Evolutionary conservation across 2,113 vertebrate species (phyloP).

Genomic region (Capreolus pygargus): DNA sequence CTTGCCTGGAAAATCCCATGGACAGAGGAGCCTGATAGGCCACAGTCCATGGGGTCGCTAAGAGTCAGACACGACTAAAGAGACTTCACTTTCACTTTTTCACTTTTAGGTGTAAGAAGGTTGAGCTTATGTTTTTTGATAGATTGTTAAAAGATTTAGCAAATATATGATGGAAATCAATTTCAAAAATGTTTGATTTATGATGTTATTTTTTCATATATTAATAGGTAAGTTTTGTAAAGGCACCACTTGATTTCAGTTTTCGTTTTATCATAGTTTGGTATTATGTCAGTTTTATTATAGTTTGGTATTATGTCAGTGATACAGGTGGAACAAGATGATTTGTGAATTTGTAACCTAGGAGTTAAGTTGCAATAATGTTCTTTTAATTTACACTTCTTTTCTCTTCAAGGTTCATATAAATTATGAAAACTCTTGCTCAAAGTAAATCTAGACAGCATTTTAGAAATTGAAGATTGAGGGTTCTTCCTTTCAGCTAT

Average conservation of each 20-base stretch:
- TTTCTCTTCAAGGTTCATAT: not conserved
- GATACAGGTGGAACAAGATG: not conserved
- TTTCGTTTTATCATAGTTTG: constrained; percentile 28
- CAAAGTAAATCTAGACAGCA: constrained; percentile 8
- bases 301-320: constrained; percentile 5
- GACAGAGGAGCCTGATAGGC: not conserved
- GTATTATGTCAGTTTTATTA: not conserved
- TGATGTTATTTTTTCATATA: not conserved
- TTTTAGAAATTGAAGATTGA: constrained; percentile 48
- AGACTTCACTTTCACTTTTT: not conserved
- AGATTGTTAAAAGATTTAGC: constrained; percentile 32
- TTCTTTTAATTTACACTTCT: constrained; percentile 41
- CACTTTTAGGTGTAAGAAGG: constrained; percentile 3
- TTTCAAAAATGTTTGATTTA: constrained; percentile 43
- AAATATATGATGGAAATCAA: not conserved
- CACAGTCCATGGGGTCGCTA: not conserved
- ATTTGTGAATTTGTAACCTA: constrained; percentile 24
- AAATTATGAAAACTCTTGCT: constrained; percentile 32
- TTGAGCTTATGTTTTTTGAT: not conserved
- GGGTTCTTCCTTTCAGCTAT: constrained; percentile 44
- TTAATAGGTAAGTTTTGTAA: constrained; percentile 41
- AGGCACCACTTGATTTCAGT: constrained; percentile 9
- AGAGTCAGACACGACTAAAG: not conserved
- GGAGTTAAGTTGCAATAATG: not conserved
- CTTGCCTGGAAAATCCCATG: not conserved